These are phyloP conservation scores for Caenorhabditis remanei DNA, from an alignment of 1,140 invertebrate genomes.

Conservation along the genomic window DNA sequence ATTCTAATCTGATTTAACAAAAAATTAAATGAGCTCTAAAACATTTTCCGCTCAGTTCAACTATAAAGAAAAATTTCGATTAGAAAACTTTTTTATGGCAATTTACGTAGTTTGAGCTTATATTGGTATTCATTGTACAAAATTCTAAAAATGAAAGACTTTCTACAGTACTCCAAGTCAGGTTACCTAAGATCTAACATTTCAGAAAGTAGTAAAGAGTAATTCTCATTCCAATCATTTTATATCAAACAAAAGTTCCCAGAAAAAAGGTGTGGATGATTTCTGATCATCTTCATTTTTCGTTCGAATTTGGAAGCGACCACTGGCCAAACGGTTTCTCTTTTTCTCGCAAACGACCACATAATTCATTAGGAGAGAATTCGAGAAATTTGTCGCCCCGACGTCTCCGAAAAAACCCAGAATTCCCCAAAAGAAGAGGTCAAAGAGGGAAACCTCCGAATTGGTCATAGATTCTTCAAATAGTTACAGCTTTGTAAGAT, in stretches of 20 bases:
- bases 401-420: neutral
- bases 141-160: neutral
- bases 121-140: neutral
- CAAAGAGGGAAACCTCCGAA: neutral
- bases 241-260: neutral
- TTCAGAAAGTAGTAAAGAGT: neutral
- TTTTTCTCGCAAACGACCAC: neutral
- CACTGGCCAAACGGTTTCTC: slow-evolving; percentile 32
- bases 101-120: too few relatives aligned
- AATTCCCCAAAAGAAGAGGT: neutral
- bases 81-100: too few relatives aligned
- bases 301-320: neutral
- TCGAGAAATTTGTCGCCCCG: slow-evolving; percentile 35
- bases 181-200: neutral
- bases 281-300: slow-evolving; percentile 39
- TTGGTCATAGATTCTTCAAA: too few relatives aligned
- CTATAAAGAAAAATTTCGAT: too few relatives aligned
- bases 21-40: too few relatives aligned
- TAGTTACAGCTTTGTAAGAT: too few relatives aligned
- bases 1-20: too few relatives aligned
- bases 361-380: slow-evolving; percentile 34
- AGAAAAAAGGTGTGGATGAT: slow-evolving; percentile 29
- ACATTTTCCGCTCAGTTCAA: too few relatives aligned
- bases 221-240: slow-evolving; percentile 1
- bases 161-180: too few relatives aligned